Percentiles rank a stretch among this genome's conserved stretches.
Evolutionary conservation across 2,113 vertebrate species (phyloP).

Genomic region (Myrmecobius fasciatus): DNA sequence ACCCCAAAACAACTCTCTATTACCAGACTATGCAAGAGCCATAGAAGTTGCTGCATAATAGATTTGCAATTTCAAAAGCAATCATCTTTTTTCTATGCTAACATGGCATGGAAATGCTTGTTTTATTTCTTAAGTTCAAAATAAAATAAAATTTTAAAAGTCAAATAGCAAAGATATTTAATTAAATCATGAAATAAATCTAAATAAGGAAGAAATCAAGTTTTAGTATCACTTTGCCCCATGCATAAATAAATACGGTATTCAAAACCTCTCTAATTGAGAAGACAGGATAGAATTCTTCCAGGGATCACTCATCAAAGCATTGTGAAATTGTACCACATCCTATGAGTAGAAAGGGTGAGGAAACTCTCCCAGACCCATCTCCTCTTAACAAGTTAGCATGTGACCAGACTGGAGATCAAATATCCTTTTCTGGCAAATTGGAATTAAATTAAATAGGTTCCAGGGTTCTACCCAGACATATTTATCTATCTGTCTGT

Average conservation of each 20-base stretch:
- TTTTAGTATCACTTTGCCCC: background rate
- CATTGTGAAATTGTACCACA: background rate
- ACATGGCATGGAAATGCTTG: background rate
- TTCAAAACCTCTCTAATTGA: background rate
- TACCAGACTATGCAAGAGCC: background rate
- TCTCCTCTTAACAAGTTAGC: background rate
- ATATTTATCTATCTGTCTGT: background rate
- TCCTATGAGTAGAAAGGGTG: background rate
- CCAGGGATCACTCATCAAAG: background rate
- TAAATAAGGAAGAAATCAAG: background rate
- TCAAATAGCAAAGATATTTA: background rate
- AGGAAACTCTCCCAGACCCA: background rate
- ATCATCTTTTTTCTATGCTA: background rate
- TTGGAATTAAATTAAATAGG: background rate
- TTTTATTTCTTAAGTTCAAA: background rate
- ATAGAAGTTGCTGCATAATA: background rate
- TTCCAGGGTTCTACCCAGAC: background rate
- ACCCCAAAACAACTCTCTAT: background rate
- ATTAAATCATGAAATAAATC: background rate
- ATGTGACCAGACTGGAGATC: background rate
- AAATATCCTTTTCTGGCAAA: background rate
- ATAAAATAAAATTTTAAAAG: background rate
- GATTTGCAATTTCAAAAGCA: background rate
- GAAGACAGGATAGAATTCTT: background rate
- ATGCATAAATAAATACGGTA: background rate